Base-by-base conservation (phyloP, 2,888 invertebrate species). In the Nemotelus nigrinus region DNA sequence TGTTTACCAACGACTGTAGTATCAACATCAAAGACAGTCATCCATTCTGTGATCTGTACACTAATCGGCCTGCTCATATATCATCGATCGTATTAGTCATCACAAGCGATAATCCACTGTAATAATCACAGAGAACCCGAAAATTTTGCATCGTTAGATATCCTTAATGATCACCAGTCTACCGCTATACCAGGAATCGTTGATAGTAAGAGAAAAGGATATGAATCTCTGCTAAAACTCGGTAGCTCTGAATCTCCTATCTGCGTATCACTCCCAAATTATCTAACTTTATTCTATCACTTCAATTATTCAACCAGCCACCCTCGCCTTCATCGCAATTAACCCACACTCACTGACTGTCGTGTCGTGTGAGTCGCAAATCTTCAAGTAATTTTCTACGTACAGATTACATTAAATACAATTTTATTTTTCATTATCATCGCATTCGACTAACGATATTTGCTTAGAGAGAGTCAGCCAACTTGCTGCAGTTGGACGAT, bases 371-470 rank as follows among this genome's bases (percentile, higher is more conserved):
- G 39, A 47, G 74, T 48, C 43, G 10, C 50, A 43, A 70, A 2
- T 74, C 50, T 60, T 60, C 25, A 25, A 25, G 25, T 25, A 25
- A 25, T 25, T 25, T 25, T 25, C 25, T 25, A 25, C 25, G 1
- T 1, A 25, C 74, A 74, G 60, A 74, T 70, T 47, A 70, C 10
- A 45, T 70, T 53, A 53, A 70, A 53, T 70, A 50, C 53, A 41
- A 25, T 70, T 70, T 70, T 67, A 67, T 67, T 67, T 67, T 67
- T 53, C 70, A 70, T 70, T 70, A 70, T 70, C 70, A 70, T 25
- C 70, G 25, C n/a, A 53, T 70, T 68, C 43, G 43, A 53, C 55
- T 70, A 53, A 43, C 25, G 55, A 70, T 70, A 70, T 70, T 70
- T 70, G 55, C 70, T 53, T 43, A 41, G 70, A 48, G 70, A 55